Percentiles rank a stretch among this genome's conserved stretches.
Conservation (phyloP, 2,797 vertebrate genomes). For the Gymnodraco acuticeps region DNA sequence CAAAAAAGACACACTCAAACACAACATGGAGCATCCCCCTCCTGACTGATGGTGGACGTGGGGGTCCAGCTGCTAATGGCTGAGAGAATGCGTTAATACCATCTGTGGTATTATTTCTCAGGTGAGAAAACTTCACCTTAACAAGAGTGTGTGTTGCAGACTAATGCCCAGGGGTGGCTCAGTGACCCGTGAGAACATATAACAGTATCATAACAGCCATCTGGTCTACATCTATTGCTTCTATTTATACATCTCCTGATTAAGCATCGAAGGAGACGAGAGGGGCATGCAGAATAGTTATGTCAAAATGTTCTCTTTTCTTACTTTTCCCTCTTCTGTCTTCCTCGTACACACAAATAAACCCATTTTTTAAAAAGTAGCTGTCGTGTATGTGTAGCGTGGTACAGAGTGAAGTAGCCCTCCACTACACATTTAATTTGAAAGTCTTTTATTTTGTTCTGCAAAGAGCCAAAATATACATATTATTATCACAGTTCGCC, state of each 20-base stretch:
- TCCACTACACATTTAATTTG: too few species aligned
- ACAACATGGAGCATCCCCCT: slow-evolving; percentile 15
- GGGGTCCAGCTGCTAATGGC: slow-evolving; percentile 59
- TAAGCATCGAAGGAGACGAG: slow-evolving; percentile 54
- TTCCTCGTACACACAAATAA: slow-evolving; percentile 1
- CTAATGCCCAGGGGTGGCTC: slow-evolving; percentile 61
- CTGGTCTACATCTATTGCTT: slow-evolving; percentile 64
- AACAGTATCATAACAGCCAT: slow-evolving; percentile 71
- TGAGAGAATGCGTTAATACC: slow-evolving; percentile 65
- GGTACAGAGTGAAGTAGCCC: too few species aligned
- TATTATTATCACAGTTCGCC: too few species aligned
- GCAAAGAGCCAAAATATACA: too few species aligned
- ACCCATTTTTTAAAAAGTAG: slow-evolving; percentile 5
- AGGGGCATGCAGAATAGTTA: slow-evolving; percentile 34
- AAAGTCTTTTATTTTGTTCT: too few species aligned
- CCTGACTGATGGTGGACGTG: slow-evolving; percentile 36
- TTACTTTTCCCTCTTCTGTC: slow-evolving; percentile 9
- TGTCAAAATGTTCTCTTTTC: slow-evolving; percentile 30
- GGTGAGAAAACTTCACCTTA: slow-evolving; percentile 60
- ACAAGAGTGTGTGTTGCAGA: slow-evolving; percentile 52
- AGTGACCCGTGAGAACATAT: slow-evolving; percentile 67
- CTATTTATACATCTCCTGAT: slow-evolving; percentile 67
- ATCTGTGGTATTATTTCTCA: slow-evolving; percentile 60
- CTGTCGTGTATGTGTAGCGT: slow-evolving; percentile 42
- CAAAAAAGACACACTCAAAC: slow-evolving; percentile 17